Base-by-base conservation (phyloP, 2,113 vertebrate genomes). In the Rhinopithecus roxellana region DNA sequence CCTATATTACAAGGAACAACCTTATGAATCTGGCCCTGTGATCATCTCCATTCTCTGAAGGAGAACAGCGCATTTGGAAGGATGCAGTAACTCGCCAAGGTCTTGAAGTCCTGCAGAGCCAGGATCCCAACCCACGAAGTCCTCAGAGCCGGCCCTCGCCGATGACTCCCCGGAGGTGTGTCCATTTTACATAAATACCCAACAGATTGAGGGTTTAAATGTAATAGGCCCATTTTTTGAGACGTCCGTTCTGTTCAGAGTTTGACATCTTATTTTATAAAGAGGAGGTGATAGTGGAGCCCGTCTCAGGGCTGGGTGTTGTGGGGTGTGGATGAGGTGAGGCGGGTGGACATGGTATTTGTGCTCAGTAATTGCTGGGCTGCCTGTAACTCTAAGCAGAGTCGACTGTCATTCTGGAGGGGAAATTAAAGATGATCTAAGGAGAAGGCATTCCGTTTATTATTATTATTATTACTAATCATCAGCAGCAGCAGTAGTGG, bases 91-190 rank as follows among this genome's bases (percentile, higher is more conserved):
- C 59, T 45, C n/a, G 10, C 3, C 5, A 22, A 25, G 10, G 30
- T 18, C 50, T 61, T 25, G 2, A 6, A 12, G 40, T 35, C 22
- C 14, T 38, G 14, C 1, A 40, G 40, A 69, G 4, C 57, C 20
- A 8, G 64, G 32, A 72, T 38, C 30, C 17, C 1, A 43, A 50
- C 30, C 22, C 18, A 12, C 38, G 27, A n/a, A 43, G 9, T 18
- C 35, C 52, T 13, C 52, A 8, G 23, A 32, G 35, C 64, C 52
- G 2, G 11, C 77, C 17, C 50, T 22, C 25, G n/a, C 32, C 2
- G 8, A n/a, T 0, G 9, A 18, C 57, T 32, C 0, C 52, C 72
- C 9, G 25, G 16, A 25, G 10, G 25, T 3, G 3, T 5, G 38
- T 35, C 17, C 43, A 22, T 78, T 78, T 91, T 25, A 6, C 45